Evolutionary conservation across 2,888 invertebrate genomes (phyloP).

Genomic region (Teinopalpus imperialis): DNA sequence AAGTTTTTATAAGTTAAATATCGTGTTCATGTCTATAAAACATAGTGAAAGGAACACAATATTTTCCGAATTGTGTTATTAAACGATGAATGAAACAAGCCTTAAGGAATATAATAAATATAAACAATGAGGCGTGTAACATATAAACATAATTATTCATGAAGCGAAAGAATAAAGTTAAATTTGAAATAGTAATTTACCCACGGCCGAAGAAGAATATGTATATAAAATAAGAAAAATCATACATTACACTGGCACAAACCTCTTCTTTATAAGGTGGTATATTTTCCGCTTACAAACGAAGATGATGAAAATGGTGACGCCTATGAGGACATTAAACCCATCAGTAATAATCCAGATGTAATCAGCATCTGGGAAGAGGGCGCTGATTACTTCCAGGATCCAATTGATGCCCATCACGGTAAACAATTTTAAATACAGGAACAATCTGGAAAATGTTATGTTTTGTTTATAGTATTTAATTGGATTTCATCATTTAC

Average conservation of each 20-base stretch:
- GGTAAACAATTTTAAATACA: conserved; percentile 86
- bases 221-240: conserved; percentile 6
- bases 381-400: conserved; percentile 86
- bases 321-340: conserved; percentile 86
- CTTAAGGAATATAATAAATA: too few species aligned
- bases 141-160: too few species aligned
- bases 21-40: too few species aligned
- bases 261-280: conserved; percentile 83
- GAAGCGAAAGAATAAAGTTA: too few species aligned
- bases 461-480: conserved; percentile 3
- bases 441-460: conserved; percentile 78
- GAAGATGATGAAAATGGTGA: conserved; percentile 87
- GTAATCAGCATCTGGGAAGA: conserved; percentile 66
- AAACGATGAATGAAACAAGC: too few species aligned
- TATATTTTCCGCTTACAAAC: conserved; percentile 87
- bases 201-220: conserved; percentile 3
- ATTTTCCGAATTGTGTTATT: too few species aligned
- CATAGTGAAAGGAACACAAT: too few species aligned
- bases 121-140: too few species aligned
- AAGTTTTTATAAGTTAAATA: too few species aligned
- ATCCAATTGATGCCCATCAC: conserved; percentile 90
- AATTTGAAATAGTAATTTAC: too few species aligned
- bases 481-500: too few species aligned
- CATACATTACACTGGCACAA: conserved; percentile 35
- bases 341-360: conserved; percentile 85